Evolutionary conservation across 64 coral and sea anemone species (phyloP), one percentile per base, ranked within the genome.

Genomic region (Dendronephthya gigantea): DNA sequence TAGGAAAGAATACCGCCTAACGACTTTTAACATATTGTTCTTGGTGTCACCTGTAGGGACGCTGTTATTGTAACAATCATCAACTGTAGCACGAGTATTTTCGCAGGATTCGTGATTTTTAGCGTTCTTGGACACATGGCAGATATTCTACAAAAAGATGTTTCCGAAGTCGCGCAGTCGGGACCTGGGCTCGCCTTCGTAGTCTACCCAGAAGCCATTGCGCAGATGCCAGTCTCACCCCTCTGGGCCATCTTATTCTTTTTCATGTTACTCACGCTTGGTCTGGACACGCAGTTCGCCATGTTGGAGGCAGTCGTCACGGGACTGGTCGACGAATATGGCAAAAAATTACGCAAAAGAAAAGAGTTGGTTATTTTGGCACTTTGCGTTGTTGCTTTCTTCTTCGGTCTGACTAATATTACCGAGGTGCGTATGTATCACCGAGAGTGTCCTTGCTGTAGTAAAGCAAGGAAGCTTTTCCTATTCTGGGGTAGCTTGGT

Each of bases 261-360:
- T 51, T 98, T 98, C 91, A 98, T 98, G 95, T 41, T 98, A 83
- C 43, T 98, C 3, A 98, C 95, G 0, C 40, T 98, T 76, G 95
- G 95, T 7, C 88, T 98, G 8, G 95, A 98, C 84, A 98, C 95
- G 2, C 95, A 98, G 92, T 98, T 98, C 41, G 95, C 95, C 39
- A 98, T 98, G 95, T 89, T 98, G 82, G 95, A 98, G 83, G 95
- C 95, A 9, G 95, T 98, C 2, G 91, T 92, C 2, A 98, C 95
- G 0, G 95, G 95, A 0, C 69, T 98, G 16, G 95, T 93, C 1
- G 95, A 98, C 52, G 95, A 98, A 52, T 98, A 98, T 58, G 84
- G 87, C 11, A 56, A 56, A 48, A 40, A 86, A 6, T 86, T 98
- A 45, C 93, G 89, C n/a, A 86, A 93, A 29, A 90, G 72, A 9